phyloP scores from a whole-genome alignment of 2,888 invertebrate species.

The Cheilosia urbana region DNA sequence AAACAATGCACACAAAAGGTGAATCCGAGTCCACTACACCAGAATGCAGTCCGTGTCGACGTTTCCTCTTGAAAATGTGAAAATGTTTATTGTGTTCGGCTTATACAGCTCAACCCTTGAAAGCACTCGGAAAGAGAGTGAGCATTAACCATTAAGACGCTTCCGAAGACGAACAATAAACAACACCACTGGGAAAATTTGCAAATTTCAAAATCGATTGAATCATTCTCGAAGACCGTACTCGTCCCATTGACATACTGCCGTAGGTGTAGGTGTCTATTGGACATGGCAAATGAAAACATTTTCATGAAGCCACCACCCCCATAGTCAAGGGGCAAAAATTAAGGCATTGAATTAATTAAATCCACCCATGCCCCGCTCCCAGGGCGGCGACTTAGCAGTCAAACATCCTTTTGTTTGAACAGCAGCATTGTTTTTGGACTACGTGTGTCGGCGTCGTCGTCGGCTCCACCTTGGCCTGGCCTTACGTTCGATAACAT shows the following conservation, averaged over 20 bases:
- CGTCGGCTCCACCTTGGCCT: constrained; percentile 59
- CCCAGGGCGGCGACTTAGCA: constrained; percentile 16
- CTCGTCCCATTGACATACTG: constrained; percentile 52
- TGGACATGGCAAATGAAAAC: constrained; percentile 68
- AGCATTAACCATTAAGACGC: neutral
- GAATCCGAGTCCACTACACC: neutral
- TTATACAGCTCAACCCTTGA: constrained; percentile 36
- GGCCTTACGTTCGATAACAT: constrained; percentile 74
- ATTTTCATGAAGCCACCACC: constrained; percentile 55
- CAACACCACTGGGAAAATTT: neutral
- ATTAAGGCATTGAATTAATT: constrained; percentile 70
- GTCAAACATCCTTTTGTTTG: constrained; percentile 67
- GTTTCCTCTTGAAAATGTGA: constrained; percentile 17
- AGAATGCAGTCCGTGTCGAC: neutral
- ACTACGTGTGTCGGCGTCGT: neutral
- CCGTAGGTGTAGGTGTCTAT: constrained; percentile 60
- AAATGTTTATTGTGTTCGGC: constrained; percentile 57
- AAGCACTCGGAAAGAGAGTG: neutral
- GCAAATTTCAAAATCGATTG: constrained; percentile 13
- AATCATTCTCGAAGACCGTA: constrained; percentile 16
- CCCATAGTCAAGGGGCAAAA: neutral
- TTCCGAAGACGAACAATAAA: neutral
- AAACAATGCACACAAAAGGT: constrained; percentile 23
- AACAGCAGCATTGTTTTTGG: constrained; percentile 50
- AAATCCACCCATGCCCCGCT: constrained; percentile 51